Evolutionary conservation across 2,113 vertebrate genomes (phyloP).

Genomic region (Cyprichromis sp.): DNA sequence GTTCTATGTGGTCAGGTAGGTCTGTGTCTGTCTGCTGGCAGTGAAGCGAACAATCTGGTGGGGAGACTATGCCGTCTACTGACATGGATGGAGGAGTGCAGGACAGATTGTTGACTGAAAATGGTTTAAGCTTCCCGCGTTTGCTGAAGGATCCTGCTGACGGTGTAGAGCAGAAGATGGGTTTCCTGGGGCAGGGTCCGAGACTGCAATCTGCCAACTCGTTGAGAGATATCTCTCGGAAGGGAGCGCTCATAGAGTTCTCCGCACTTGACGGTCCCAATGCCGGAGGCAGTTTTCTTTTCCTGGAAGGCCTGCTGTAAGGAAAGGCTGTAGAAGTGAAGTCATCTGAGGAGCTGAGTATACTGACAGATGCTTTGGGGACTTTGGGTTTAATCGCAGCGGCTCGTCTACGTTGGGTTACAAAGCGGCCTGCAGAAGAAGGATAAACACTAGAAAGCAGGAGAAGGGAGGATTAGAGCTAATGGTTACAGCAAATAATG

Average conservation of each 20-base stretch:
- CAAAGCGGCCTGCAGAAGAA: slow-evolving; percentile 26
- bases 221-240: slow-evolving; percentile 38
- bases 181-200: slow-evolving; percentile 13
- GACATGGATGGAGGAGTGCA: not conserved
- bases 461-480: not conserved
- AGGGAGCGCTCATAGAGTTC: not conserved
- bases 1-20: not conserved
- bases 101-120: not conserved
- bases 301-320: not conserved
- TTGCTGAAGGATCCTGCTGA: slow-evolving; percentile 6
- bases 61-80: not conserved
- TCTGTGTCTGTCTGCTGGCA: not conserved
- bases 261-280: slow-evolving; percentile 3
- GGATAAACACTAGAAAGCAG: slow-evolving; percentile 1
- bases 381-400: not conserved
- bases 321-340: not conserved
- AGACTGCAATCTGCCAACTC: slow-evolving; percentile 17
- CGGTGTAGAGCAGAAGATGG: slow-evolving; percentile 62
- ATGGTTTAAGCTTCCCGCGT: not conserved
- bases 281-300: not conserved
- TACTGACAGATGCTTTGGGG: not conserved
- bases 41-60: not conserved
- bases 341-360: slow-evolving; percentile 58
- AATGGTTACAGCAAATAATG: not conserved
- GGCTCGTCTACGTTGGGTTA: slow-evolving; percentile 38